Evolutionary conservation across 2,113 vertebrate species (phyloP), one percentile per base, ranked within the genome.

Genomic region (Pomatorhinus ruficollis): DNA sequence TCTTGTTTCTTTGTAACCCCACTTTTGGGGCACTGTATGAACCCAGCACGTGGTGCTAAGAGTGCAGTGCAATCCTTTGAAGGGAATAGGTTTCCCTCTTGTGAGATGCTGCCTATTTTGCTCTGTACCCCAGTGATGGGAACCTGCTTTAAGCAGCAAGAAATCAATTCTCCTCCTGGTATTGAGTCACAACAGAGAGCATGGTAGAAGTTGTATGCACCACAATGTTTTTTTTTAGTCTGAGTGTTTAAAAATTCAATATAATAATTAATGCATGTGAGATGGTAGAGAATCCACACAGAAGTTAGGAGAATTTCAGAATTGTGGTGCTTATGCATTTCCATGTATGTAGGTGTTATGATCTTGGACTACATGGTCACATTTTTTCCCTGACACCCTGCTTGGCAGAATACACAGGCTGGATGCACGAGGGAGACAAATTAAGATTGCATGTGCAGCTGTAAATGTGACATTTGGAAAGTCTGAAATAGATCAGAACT

Each of bases 401-500:
- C 59, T 72, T 89, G 83, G 54, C 65, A 9, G 80, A 25, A 6
- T 13, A n/a, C 10, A 6, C 54, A 35, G 77, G 13, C 68, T 91
- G 87, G 72, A 17, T 64, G 70, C 94, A 87, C 74, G 33, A 28
- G 65, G 87, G 87, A 91, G 57, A 35, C 37, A 80, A 88, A 96
- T 90, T 56, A 60, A 92, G 92, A 53, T 93, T 91, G 84, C 74
- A 31, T 39, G n/a, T 79, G 84, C 94, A 94, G 66, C 91, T 89
- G 66, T 56, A 94, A 76, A 77, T 66, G 87, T 94, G 93, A 87
- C 89, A 91, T 95, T 96, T 82, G 85, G 50, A 42, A 86, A 66
- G 63, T 54, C 78, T 89, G 91, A 89, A 78, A 69, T 19, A 64
- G 87, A 87, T 84, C 70, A 87, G 84, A 89, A 82, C 83, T 65